Evolutionary conservation across 2,113 vertebrate species (phyloP), one percentile per base, ranked within the genome.

Genomic region (Trematocara variabile): DNA sequence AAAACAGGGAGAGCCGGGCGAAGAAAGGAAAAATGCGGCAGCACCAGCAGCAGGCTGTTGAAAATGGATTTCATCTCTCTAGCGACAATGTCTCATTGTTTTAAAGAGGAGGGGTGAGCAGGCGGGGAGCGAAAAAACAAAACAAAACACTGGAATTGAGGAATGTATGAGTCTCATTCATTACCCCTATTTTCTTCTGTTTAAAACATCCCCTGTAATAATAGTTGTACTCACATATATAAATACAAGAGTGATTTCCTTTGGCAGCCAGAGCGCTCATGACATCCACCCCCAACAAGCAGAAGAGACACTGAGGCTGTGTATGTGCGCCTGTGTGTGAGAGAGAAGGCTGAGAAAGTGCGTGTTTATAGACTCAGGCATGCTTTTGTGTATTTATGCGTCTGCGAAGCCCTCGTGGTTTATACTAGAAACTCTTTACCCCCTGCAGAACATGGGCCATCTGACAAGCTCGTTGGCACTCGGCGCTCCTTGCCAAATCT

Each of bases 61-160:
- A 92, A 85, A 70, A 82, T 79, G 55, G 53, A 81, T 91, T 88
- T 86, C 50, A 91, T 83, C 78, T 91, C 55, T 86, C 54, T 48
- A 56, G 90, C 18, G 54, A 95, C 94, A 96, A 93, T 89, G 91
- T 93, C 53, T 93, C 81, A 91, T 95, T 96, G 94, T 95, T 94
- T 90, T 86, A 73, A 25, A 65, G 63, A 83, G 55, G 37, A 77
- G 73, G 70, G 79, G 79, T 39, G 33, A 54, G 25, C 3, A 34
- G 25, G 37, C 37, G 65, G 9, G 48, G 28, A 48, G 58, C 18
- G 2, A 37, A 37, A 2, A 1, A 22, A 22, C 18, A 30, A 54
- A 75, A 65, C 58, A 88, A 95, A 94, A 70, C 85, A 33, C 91
- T 95, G 91, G 88, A 94, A 83, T 53, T 85, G 80, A 89, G 90